These are phyloP conservation scores for Gryon sp. DNA, from an alignment of 1,140 invertebrate genomes.

Conservation along the genomic window DNA sequence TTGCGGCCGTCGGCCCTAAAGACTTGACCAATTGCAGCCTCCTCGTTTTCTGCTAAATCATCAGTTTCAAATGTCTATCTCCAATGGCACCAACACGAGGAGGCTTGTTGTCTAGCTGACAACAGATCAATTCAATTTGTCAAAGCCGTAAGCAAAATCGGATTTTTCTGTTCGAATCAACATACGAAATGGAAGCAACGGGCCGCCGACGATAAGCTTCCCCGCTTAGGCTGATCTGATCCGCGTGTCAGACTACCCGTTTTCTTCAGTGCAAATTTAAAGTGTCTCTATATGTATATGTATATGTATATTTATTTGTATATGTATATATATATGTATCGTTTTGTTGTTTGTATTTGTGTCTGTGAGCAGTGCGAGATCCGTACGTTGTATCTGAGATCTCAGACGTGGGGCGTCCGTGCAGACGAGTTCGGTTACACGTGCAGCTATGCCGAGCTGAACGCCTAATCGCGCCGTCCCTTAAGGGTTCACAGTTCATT, in stretches of 20 bases:
- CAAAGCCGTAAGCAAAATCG: slow-evolving; percentile 1
- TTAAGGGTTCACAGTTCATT: slow-evolving; percentile 62
- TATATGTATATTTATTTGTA: too few relatives aligned
- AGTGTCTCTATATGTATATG: slow-evolving; percentile 38
- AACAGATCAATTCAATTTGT: slow-evolving; percentile 34
- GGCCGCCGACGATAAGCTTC: slow-evolving; percentile 6
- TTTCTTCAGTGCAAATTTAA: slow-evolving; percentile 33
- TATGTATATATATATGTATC: slow-evolving; percentile 44
- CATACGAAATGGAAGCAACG: slow-evolving; percentile 9
- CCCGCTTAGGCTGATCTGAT: not conserved
- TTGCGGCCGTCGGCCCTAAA: slow-evolving; percentile 4
- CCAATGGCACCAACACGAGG: slow-evolving; percentile 37
- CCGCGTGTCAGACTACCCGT: slow-evolving; percentile 38
- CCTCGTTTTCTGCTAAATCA: slow-evolving; percentile 18
- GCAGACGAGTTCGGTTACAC: slow-evolving; percentile 9
- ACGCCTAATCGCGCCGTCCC: slow-evolving; percentile 51
- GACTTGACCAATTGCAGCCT: slow-evolving; percentile 28
- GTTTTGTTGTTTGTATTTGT: slow-evolving; percentile 33
- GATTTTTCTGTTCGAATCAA: too few relatives aligned
- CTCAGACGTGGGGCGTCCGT: slow-evolving; percentile 10
- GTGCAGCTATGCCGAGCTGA: slow-evolving; percentile 32
- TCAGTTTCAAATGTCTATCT: slow-evolving; percentile 11
- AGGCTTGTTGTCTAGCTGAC: slow-evolving; percentile 61
- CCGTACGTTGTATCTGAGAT: slow-evolving; percentile 41
- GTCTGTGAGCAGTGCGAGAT: slow-evolving; percentile 46